These are phyloP conservation scores for Cyclophora punctaria DNA, from an alignment of 2,888 invertebrate species.

Conservation along the genomic window DNA sequence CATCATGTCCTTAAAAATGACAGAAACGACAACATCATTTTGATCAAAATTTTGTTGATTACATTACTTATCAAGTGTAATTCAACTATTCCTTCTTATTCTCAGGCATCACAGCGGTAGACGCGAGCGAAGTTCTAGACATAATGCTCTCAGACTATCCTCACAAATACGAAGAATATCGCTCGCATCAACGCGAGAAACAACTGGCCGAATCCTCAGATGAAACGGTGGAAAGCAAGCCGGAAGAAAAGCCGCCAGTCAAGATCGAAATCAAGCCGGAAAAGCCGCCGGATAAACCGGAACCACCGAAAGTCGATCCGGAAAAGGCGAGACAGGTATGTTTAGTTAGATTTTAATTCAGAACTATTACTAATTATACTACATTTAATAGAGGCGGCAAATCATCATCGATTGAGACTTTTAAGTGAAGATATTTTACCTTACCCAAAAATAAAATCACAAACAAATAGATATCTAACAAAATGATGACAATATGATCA, in stretches of 20 bases:
- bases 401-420: no score
- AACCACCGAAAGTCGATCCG: constrained; percentile 54
- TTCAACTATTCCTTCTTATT: not conserved
- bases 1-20: no score
- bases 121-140: constrained; percentile 94
- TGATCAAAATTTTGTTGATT: no score
- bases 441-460: no score
- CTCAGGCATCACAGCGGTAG: constrained; percentile 89
- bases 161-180: constrained; percentile 94
- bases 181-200: constrained; percentile 78
- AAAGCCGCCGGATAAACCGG: constrained; percentile 44
- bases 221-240: constrained; percentile 29
- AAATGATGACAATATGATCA: no score
- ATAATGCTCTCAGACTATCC: constrained; percentile 97
- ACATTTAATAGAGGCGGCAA: no score
- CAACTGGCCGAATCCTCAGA: constrained; percentile 43
- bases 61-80: no score
- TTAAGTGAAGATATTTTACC: no score
- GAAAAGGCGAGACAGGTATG: constrained; percentile 60
- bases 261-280: constrained; percentile 47
- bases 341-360: no score
- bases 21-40: no score
- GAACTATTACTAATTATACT: no score
- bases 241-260: constrained; percentile 34
- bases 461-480: no score